Evolutionary conservation across 1,140 invertebrate genomes (phyloP).

Genomic region (Spodoptera litura): DNA sequence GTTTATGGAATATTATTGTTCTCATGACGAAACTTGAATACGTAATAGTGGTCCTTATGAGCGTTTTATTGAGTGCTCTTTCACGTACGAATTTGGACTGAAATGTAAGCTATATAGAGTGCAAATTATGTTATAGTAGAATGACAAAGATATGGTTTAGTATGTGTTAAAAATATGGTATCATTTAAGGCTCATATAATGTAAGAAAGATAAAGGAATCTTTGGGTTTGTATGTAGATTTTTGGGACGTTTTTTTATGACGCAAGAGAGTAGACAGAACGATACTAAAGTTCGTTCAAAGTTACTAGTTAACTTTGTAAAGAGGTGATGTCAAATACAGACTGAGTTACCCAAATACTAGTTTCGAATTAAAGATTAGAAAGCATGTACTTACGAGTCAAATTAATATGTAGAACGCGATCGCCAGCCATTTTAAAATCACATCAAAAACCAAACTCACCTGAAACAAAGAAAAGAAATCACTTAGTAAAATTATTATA

Average conservation of each 20-base stretch:
- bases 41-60: slow-evolving; percentile 39
- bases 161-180: slow-evolving; percentile 39
- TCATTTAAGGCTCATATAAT: slow-evolving; percentile 27
- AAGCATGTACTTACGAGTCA: no score
- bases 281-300: no score
- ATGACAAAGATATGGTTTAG: slow-evolving; percentile 23
- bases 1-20: slow-evolving; percentile 53
- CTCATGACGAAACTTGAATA: slow-evolving; percentile 51
- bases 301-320: no score
- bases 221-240: neutral
- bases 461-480: neutral
- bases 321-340: no score
- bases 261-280: no score
- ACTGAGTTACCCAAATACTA: no score
- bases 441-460: neutral
- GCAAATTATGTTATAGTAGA: neutral
- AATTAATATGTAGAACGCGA: no score
- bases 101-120: neutral
- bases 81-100: neutral
- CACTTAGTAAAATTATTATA: neutral
- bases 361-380: no score
- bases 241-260: neutral
- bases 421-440: neutral
- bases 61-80: slow-evolving; percentile 26
- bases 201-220: slow-evolving; percentile 2